Percentiles rank a stretch among this genome's conserved stretches.
phyloP scores from a whole-genome alignment of 2,113 vertebrate genomes.

The Bombycilla garrulus region DNA sequence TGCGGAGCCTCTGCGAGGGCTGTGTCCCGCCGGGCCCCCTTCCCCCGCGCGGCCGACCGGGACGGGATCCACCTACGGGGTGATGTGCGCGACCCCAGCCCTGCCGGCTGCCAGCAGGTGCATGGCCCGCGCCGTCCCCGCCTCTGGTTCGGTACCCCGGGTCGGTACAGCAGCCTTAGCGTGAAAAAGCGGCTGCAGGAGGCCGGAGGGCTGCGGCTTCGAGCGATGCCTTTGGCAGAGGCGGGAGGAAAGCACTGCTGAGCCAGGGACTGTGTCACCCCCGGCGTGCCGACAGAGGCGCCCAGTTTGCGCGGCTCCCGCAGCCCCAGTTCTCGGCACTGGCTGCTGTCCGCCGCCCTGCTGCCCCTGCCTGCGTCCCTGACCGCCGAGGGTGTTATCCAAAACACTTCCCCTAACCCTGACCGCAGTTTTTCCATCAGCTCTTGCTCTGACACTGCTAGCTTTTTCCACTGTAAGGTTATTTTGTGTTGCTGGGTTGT shows the following conservation, averaged over 20 bases:
- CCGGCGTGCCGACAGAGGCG: neutral
- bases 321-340: fast-evolving
- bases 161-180: neutral
- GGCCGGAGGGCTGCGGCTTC: neutral
- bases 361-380: neutral
- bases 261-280: neutral
- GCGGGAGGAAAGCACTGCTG: neutral
- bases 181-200: neutral
- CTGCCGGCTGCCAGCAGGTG: neutral
- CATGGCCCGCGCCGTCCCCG: neutral
- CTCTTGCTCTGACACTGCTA: no score
- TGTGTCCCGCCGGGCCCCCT: fast-evolving
- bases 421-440: fast-evolving
- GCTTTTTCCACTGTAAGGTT: neutral
- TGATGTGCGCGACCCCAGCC: neutral
- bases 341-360: neutral
- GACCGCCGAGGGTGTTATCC: fast-evolving
- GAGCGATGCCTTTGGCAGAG: neutral
- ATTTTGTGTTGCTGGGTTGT: neutral
- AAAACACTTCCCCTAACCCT: fast-evolving
- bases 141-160: fast-evolving
- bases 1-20: neutral
- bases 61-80: neutral
- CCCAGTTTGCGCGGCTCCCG: neutral
- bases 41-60: neutral